Conservation (phyloP, 2,888 invertebrate species). For the Polylopha cassiicola region DNA sequence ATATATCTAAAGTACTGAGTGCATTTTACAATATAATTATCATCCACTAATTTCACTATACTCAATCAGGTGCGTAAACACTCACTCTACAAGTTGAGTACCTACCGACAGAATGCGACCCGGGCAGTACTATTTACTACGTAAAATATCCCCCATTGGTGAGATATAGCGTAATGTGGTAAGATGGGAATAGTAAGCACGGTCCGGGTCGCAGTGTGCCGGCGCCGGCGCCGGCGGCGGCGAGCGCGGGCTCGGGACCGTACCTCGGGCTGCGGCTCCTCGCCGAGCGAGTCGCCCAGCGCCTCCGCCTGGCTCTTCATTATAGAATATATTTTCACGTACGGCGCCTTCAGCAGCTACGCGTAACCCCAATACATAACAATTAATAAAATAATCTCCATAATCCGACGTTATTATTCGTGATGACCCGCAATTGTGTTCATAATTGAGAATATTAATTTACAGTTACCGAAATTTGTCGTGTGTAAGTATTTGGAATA, state of each 20-base stretch:
- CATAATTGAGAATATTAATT: not conserved
- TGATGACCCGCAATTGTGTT: not conserved
- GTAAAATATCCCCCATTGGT: not conserved
- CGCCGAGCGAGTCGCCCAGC: slow-evolving; percentile 72
- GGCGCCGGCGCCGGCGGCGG: not conserved
- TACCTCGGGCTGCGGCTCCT: slow-evolving; percentile 73
- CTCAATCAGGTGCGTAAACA: slow-evolving; percentile 18
- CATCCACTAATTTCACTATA: slow-evolving; percentile 21
- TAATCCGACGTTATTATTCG: slow-evolving; percentile 19
- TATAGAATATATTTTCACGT: slow-evolving; percentile 97
- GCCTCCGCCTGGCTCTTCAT: slow-evolving; percentile 93
- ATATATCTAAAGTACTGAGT: slow-evolving; percentile 10
- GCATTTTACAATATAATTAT: slow-evolving; percentile 15
- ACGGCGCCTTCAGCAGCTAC: slow-evolving; percentile 97
- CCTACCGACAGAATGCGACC: slow-evolving; percentile 12
- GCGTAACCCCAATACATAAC: slow-evolving; percentile 39
- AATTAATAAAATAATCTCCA: slow-evolving; percentile 27
- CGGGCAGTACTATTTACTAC: slow-evolving; percentile 12
- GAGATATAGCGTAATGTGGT: not conserved
- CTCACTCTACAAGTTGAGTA: slow-evolving; percentile 18
- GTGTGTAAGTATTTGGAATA: not conserved
- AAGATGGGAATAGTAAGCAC: not conserved
- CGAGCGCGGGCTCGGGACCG: slow-evolving; percentile 24
- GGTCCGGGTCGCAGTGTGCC: slow-evolving; percentile 11
- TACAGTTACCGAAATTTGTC: not conserved